Base-by-base conservation (phyloP, 2,113 vertebrate genomes). In the Nymphicus hollandicus region DNA sequence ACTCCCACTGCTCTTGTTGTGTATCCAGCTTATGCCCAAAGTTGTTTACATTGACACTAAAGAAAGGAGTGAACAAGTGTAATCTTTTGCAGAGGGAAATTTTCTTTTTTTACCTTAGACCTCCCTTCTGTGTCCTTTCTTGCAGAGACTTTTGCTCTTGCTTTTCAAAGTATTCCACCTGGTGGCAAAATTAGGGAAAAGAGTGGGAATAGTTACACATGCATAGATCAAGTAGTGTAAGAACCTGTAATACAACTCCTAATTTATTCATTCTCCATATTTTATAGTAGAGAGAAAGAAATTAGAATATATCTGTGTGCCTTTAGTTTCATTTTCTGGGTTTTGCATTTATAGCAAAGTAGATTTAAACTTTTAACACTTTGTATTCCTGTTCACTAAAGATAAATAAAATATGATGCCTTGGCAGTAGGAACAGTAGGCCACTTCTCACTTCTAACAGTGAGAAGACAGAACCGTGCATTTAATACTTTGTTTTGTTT, bases 111-210 rank as follows among this genome's bases (percentile, higher is more conserved):
- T 11, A 20, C 4, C 9, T 55, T 44, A 33, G n/a, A 13, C 72
- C 31, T 93, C 7, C 8, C 8, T 69, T 74, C 22, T 15, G 3
- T 56, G 5, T 56, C 77, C 50, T 83, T 10, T 39, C 44, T 69
- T 81, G 55, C 3, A 2, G 23, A 72, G n/a, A 46, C 15, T 66
- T 69, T 82, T 83, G 29, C n/a, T 44, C 16, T 86, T 10, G 3
- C 23, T 93, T 90, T 60, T 83, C 47, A 11, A 56, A 92, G 88
- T 95, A 84, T 95, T 96, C 90, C 95, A 94, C 86, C 92, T 96
- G 88, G 76, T 96, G 95, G 95, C 61, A 95, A 94, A 91, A 69
- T 86, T 65, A 72, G 77, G 80, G 72, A 94, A 94, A 88, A 82
- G 15, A 52, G 60, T 83, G 61, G 71, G 74, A 73, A 50, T 58